Conservation (phyloP, 1,140 invertebrate species). For the Akabosia matsudoensis region DNA sequence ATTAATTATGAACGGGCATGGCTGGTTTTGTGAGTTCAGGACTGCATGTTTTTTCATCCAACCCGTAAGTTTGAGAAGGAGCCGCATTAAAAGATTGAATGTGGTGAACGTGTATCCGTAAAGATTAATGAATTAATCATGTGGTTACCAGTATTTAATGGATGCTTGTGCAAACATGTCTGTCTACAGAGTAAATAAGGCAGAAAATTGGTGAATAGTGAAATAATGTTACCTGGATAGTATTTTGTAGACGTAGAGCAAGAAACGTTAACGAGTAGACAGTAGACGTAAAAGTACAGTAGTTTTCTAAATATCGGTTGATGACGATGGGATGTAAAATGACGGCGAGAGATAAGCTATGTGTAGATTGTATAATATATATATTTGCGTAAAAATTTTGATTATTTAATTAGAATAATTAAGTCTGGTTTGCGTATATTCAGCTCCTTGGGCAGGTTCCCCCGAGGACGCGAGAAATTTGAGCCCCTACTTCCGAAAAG, state of each 20-base stretch:
- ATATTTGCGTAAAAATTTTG: background rate
- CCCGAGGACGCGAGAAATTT: background rate
- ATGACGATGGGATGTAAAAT: background rate
- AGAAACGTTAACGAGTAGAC: too few species aligned
- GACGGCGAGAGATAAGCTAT: background rate
- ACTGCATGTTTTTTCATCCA: too few species aligned
- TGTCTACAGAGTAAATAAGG: background rate
- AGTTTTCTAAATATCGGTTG: background rate
- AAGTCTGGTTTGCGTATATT: conserved; percentile 12
- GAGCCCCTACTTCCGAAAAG: background rate
- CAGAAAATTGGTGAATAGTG: background rate
- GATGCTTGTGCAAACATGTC: too few species aligned
- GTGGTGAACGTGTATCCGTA: background rate
- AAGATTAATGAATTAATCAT: background rate
- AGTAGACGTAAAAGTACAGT: background rate
- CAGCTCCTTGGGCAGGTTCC: conserved; percentile 20
- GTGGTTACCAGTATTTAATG: too few species aligned
- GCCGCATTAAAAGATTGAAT: too few species aligned
- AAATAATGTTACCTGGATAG: background rate
- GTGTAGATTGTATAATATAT: too few species aligned
- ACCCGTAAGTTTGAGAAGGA: too few species aligned
- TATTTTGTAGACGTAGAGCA: background rate
- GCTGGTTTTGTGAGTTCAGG: too few species aligned
- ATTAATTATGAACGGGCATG: conserved; percentile 12
- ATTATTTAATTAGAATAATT: conserved; percentile 2